phyloP scores from a whole-genome alignment of 2,113 vertebrate species.

The Apteryx mantelli region DNA sequence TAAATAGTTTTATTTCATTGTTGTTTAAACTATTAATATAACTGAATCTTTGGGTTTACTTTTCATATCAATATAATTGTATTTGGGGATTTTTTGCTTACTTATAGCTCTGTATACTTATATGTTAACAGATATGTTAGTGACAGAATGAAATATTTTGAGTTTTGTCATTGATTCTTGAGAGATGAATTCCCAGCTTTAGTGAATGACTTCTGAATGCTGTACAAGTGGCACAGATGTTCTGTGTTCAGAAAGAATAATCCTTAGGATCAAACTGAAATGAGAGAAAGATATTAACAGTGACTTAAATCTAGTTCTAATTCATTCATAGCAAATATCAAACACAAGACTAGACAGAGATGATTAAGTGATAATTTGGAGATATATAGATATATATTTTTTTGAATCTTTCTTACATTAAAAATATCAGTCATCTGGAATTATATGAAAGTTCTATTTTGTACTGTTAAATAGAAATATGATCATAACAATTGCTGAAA shows the following conservation, averaged over 20 bases:
- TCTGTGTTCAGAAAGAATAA: background rate
- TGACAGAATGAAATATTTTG: background rate
- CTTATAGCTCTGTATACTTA: background rate
- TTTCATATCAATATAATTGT: background rate
- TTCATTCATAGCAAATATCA: background rate
- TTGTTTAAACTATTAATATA: background rate
- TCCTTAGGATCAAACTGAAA: background rate
- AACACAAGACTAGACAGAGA: background rate
- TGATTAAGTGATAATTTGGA: background rate
- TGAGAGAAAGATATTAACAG: background rate
- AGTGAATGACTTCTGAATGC: background rate
- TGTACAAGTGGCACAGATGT: background rate
- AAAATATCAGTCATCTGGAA: background rate
- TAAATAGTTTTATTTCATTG: background rate
- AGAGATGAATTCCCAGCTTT: background rate
- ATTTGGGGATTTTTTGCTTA: background rate
- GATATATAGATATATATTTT: background rate
- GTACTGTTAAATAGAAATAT: background rate
- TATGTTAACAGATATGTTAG: background rate
- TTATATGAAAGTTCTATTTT: background rate
- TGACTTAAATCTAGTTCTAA: background rate
- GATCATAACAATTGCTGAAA: background rate
- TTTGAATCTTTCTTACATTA: background rate
- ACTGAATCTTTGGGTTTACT: background rate
- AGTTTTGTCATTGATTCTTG: background rate